These are phyloP conservation scores for Lagorchestes hirsutus DNA, from an alignment of 2,797 vertebrate genomes.

Conservation along the genomic window DNA sequence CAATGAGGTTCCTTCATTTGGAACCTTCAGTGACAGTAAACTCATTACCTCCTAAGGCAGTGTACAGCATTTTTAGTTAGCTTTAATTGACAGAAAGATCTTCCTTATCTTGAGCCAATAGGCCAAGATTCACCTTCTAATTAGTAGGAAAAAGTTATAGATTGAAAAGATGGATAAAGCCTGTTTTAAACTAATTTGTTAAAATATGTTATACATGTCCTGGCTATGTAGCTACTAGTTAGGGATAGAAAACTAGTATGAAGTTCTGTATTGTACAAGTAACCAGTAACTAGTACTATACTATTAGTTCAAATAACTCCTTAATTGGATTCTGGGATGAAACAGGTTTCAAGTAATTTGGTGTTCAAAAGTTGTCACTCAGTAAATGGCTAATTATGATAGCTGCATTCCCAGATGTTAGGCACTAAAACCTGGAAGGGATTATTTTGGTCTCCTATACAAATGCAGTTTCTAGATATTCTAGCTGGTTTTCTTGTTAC, in stretches of 20 bases:
- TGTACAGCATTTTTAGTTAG: neutral
- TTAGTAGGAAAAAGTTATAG: neutral
- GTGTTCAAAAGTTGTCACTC: neutral
- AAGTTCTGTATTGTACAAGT: neutral
- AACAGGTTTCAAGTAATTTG: neutral
- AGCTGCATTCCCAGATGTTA: conserved; percentile 47
- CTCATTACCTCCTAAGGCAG: neutral
- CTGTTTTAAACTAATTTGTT: neutral
- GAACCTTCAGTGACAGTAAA: neutral
- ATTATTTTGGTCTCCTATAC: conserved; percentile 30
- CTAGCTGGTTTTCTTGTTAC: conserved; percentile 21
- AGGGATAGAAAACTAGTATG: neutral
- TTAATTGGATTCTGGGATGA: neutral
- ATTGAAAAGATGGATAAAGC: neutral
- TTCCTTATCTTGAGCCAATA: neutral
- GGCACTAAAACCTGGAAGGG: neutral
- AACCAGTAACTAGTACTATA: neutral
- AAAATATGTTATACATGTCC: neutral
- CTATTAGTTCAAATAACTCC: neutral
- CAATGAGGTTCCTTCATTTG: neutral
- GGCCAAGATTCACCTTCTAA: neutral
- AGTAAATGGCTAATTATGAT: conserved; percentile 54
- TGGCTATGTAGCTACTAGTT: neutral
- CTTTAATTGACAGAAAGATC: neutral
- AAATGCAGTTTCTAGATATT: conserved; percentile 2